Evolutionary conservation across 2,797 vertebrate species (phyloP).

Genomic region (Crocodylus rhombifer): DNA sequence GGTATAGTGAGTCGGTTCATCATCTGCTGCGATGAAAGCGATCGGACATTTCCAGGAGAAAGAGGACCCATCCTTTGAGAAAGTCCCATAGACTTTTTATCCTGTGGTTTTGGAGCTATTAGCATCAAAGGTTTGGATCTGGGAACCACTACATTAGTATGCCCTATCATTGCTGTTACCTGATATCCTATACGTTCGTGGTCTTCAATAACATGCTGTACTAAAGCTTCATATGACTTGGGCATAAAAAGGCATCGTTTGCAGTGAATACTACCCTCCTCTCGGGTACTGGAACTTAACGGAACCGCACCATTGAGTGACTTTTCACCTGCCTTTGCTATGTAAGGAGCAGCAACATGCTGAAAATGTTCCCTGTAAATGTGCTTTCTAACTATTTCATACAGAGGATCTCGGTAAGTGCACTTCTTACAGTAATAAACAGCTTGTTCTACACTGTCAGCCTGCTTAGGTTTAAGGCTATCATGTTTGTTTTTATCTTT

Average conservation of each 20-base stretch:
- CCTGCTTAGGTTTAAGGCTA: conserved; percentile 88
- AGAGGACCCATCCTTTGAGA: conserved; percentile 92
- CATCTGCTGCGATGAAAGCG: conserved; percentile 91
- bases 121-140: conserved; percentile 94
- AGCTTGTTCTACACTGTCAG: conserved; percentile 97
- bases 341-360: conserved; percentile 95
- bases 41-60: conserved; percentile 84
- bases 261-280: conserved; percentile 94
- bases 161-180: conserved; percentile 99
- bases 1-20: conserved; percentile 90
- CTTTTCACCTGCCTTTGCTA: conserved; percentile 94
- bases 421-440: conserved; percentile 99
- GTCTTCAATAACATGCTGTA: conserved; percentile 98
- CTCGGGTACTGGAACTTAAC: conserved; percentile 81
- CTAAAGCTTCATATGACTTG: conserved; percentile 96
- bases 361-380: conserved; percentile 99
- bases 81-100: conserved; percentile 92
- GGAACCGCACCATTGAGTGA: conserved; percentile 86
- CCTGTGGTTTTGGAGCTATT: conserved; percentile 91
- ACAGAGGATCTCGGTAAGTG: conserved; percentile 98
- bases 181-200: conserved; percentile 98
- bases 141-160: conserved; percentile 97
- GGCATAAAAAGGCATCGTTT: conserved; percentile 99
- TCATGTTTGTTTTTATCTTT: conserved; percentile 92
- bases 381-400: conserved; percentile 99